Percentiles rank a stretch among this genome's conserved stretches.
Conservation (phyloP, 2,113 vertebrate genomes). For the Sporophila hypoxantha region DNA sequence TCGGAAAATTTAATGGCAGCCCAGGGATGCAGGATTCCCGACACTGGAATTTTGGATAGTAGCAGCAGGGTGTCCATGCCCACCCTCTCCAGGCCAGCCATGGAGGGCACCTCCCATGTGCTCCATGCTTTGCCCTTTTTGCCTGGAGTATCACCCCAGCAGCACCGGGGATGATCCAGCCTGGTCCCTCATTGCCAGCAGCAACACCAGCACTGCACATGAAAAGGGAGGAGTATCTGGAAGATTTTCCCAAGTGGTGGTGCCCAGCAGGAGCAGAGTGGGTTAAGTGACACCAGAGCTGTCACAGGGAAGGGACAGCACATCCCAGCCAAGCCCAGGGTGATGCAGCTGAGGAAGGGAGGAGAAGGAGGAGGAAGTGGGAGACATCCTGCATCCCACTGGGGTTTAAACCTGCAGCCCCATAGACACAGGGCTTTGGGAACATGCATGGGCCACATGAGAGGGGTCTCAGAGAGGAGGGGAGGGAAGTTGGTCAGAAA, state of each 20-base stretch:
- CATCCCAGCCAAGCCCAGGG: not conserved
- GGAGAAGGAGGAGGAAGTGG: not conserved
- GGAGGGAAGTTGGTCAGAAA: not conserved
- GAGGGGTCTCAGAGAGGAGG: too few relatives aligned
- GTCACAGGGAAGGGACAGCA: not conserved
- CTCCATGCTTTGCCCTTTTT: not conserved
- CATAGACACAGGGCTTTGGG: not conserved
- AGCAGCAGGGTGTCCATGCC: not conserved
- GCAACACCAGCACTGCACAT: not conserved
- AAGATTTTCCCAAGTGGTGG: not conserved
- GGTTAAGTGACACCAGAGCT: not conserved
- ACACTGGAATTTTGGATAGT: rapidly evolving
- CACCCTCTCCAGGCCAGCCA: not conserved
- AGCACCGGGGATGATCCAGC: not conserved
- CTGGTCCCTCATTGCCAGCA: not conserved
- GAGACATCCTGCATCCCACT: not conserved
- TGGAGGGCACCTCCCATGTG: not conserved
- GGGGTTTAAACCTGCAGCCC: not conserved
- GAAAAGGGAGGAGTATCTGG: not conserved
- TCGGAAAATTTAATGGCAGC: not conserved
- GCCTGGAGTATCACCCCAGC: not conserved
- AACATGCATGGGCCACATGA: not conserved
- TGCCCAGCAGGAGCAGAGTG: not conserved
- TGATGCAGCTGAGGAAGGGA: not conserved
- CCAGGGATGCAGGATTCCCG: rapidly evolving